Percentiles rank a stretch among this genome's conserved stretches.
Conservation (phyloP, 2,113 vertebrate species). For the Vulpes lagopus region DNA sequence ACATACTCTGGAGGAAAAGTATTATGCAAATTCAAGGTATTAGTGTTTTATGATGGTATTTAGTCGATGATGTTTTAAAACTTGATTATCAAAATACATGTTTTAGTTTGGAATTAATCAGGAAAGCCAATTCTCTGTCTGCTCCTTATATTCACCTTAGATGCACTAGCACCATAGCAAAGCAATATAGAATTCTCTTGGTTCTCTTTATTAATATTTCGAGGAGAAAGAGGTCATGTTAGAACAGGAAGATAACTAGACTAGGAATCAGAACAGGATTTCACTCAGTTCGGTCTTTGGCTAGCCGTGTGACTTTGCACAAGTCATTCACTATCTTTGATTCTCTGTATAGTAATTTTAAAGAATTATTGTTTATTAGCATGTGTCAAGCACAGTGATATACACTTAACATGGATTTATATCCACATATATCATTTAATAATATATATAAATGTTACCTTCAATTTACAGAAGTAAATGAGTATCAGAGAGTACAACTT, state of each 20-base stretch:
- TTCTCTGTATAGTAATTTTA: neutral
- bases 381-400: neutral
- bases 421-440: neutral
- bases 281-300: neutral
- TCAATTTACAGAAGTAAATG: neutral
- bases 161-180: neutral
- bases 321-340: neutral
- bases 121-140: neutral
- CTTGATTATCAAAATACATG: neutral
- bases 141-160: neutral
- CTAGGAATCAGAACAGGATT: neutral
- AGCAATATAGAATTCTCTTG: conserved; percentile 1
- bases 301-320: neutral
- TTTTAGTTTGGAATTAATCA: conserved; percentile 41
- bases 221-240: neutral
- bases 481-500: neutral
- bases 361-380: neutral
- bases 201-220: neutral
- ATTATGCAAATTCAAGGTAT: neutral
- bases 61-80: neutral
- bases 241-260: neutral
- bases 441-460: neutral
- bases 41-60: neutral
- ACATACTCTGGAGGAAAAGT: neutral
- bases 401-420: neutral